These are phyloP conservation scores for Phyllotreta cruciferae DNA, from an alignment of 2,888 invertebrate genomes.

Conservation along the genomic window DNA sequence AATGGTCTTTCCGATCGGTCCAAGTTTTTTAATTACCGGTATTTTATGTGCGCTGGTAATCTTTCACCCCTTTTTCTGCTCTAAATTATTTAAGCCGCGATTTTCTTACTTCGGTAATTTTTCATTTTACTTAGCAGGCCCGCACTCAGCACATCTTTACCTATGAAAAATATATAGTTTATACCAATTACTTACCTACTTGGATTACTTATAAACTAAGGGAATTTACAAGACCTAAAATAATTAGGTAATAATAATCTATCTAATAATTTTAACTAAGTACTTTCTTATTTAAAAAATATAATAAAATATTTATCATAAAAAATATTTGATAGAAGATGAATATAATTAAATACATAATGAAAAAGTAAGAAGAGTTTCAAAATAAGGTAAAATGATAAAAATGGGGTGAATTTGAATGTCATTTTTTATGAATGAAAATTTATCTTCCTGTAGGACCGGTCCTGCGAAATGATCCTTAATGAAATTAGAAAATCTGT, in stretches of 20 bases:
- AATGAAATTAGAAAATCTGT: constrained; percentile 53
- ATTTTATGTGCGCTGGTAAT: constrained; percentile 46
- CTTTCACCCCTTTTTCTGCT: constrained; percentile 44
- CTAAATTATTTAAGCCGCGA: constrained; percentile 55
- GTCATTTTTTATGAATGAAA: no score
- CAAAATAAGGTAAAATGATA: no score
- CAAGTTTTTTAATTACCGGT: constrained; percentile 56
- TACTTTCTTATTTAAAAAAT: no score
- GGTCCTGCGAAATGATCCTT: constrained; percentile 41
- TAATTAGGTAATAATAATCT: no score
- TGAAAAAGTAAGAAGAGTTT: no score
- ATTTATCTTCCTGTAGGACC: constrained; percentile 9
- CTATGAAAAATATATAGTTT: not conserved
- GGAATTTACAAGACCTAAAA: no score
- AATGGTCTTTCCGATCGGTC: constrained; percentile 54
- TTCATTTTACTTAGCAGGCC: constrained; percentile 46
- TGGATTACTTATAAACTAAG: no score
- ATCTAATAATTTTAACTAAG: no score
- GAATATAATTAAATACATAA: no score
- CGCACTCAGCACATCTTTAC: not conserved
- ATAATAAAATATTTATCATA: no score
- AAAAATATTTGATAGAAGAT: no score
- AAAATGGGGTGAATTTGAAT: no score
- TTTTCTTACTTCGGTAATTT: constrained; percentile 51
- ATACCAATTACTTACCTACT: not conserved